Evolutionary conservation across 2,888 invertebrate species (phyloP).

Genomic region (Arctia plantaginis): DNA sequence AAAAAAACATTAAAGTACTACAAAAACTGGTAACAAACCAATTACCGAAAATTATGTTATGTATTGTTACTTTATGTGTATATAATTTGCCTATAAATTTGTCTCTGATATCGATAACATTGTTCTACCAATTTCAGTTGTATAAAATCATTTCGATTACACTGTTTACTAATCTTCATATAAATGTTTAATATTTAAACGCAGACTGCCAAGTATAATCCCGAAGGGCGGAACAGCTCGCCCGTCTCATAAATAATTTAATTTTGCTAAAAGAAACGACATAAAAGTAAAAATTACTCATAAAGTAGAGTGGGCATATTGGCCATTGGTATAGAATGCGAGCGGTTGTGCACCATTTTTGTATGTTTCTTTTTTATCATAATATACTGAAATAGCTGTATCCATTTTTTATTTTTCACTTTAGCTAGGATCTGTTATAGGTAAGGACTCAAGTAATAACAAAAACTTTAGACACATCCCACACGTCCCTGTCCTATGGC

Average conservation of each 20-base stretch:
- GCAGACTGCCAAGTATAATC: neutral
- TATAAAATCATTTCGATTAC: neutral
- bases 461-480: neutral
- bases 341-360: neutral
- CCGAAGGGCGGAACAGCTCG: slow-evolving; percentile 10
- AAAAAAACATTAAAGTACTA: too few species aligned
- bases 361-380: neutral
- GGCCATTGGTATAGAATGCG: slow-evolving; percentile 11
- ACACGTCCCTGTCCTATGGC: too few species aligned
- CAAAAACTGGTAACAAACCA: too few species aligned
- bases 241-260: slow-evolving; percentile 65
- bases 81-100: slow-evolving; percentile 1
- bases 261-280: slow-evolving; percentile 72
- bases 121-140: neutral
- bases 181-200: neutral
- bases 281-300: slow-evolving; percentile 74
- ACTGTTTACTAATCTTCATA: neutral
- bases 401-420: neutral
- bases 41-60: too few species aligned
- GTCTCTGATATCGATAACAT: too few species aligned
- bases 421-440: too few species aligned
- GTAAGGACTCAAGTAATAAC: too few species aligned
- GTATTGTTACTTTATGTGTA: too few species aligned
- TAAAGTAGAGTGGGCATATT: slow-evolving; percentile 64
- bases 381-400: neutral